These are phyloP conservation scores for Pedicia rivosa DNA, from an alignment of 2,888 invertebrate genomes.

Conservation along the genomic window DNA sequence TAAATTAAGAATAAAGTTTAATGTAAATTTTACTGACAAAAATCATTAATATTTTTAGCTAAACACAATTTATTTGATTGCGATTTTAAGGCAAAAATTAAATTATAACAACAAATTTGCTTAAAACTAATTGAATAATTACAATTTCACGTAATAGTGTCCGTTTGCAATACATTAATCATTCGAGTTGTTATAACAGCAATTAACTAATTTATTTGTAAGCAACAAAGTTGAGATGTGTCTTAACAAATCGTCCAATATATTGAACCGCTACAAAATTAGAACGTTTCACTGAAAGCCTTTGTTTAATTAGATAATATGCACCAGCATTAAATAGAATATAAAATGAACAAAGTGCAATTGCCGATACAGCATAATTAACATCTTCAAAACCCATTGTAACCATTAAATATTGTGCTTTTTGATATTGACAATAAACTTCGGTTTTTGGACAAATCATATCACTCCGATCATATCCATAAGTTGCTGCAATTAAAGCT, in stretches of 20 bases:
- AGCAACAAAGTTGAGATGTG: slow-evolving; percentile 36
- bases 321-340: slow-evolving; percentile 46
- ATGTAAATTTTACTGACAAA: too few species aligned
- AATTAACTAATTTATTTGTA: too few species aligned
- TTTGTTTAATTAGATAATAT: slow-evolving; percentile 54
- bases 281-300: slow-evolving; percentile 52
- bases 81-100: too few species aligned
- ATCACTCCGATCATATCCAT: slow-evolving; percentile 56
- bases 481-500: slow-evolving; percentile 63
- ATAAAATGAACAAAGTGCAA: slow-evolving; percentile 53
- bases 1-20: too few species aligned
- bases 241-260: slow-evolving; percentile 51
- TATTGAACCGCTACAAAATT: slow-evolving; percentile 49
- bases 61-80: too few species aligned
- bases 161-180: too few species aligned
- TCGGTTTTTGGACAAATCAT: slow-evolving; percentile 57
- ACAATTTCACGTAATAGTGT: too few species aligned
- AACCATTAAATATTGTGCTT: slow-evolving; percentile 55
- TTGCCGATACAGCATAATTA: slow-evolving; percentile 49
- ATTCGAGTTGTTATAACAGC: too few species aligned
- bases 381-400: slow-evolving; percentile 58
- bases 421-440: slow-evolving; percentile 58
- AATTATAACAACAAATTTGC: too few species aligned
- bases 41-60: too few species aligned
- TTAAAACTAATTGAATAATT: too few species aligned